phyloP scores from a whole-genome alignment of 2,797 vertebrate genomes.

The Etheostoma nigrum region DNA sequence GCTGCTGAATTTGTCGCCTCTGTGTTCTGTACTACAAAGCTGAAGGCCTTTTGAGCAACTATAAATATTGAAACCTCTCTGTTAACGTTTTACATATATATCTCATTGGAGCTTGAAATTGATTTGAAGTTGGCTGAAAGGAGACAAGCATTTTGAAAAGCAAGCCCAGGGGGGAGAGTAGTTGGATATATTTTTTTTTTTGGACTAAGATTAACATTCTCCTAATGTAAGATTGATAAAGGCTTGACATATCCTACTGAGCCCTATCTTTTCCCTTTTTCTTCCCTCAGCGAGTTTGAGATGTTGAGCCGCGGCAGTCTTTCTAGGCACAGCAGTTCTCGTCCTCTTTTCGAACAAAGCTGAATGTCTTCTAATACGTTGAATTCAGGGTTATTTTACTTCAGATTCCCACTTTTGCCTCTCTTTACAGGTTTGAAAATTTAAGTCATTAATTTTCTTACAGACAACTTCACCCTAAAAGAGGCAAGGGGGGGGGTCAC shows the following conservation, averaged over 20 bases:
- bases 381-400: constrained; percentile 56
- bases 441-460: constrained; percentile 56
- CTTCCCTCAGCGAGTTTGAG: constrained; percentile 52
- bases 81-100: constrained; percentile 79
- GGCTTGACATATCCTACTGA: constrained; percentile 72
- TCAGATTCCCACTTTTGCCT: constrained; percentile 49
- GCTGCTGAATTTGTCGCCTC: constrained; percentile 63
- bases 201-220: constrained; percentile 75
- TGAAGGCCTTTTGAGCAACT: constrained; percentile 70
- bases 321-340: constrained; percentile 67
- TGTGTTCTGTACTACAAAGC: constrained; percentile 64
- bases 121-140: constrained; percentile 82
- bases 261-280: constrained; percentile 48
- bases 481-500: background rate
- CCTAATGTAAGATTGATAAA: constrained; percentile 83
- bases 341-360: constrained; percentile 50
- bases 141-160: constrained; percentile 77
- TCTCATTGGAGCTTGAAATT: constrained; percentile 87
- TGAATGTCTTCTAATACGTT: constrained; percentile 47
- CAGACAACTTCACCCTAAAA: constrained; percentile 37
- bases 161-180: constrained; percentile 52
- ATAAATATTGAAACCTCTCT: constrained; percentile 82
- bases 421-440: constrained; percentile 45
- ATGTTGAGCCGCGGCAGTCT: constrained; percentile 51
- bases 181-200: constrained; percentile 40